Evolutionary conservation across 2,888 invertebrate species (phyloP).

Genomic region (Andricus quercusramuli): DNA sequence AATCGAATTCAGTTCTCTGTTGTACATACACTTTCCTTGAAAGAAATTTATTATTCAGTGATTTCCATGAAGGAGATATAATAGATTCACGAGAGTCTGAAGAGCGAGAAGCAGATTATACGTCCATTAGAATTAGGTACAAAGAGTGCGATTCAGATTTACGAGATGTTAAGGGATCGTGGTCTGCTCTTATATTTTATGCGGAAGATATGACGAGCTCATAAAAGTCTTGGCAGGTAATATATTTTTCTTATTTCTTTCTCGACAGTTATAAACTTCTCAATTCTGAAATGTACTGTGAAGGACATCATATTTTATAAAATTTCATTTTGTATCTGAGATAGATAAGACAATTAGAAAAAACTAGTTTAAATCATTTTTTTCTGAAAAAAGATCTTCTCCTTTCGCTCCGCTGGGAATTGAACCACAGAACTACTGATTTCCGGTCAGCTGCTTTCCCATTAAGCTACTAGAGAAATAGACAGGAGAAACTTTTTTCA

Average conservation of each 20-base stretch:
- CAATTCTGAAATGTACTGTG: background rate
- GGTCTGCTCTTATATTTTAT: no score
- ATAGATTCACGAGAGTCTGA: background rate
- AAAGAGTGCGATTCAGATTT: background rate
- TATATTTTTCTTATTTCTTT: background rate
- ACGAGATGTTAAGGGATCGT: slow-evolving; percentile 15
- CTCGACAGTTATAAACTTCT: background rate
- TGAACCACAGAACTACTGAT: no score
- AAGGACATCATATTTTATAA: background rate
- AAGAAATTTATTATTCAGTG: slow-evolving; percentile 8
- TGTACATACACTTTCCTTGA: background rate
- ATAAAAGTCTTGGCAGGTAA: background rate
- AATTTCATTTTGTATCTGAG: no score
- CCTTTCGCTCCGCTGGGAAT: no score
- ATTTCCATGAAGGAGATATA: background rate
- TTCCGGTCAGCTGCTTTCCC: no score
- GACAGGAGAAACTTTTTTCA: no score
- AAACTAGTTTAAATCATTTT: no score
- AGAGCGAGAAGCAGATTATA: slow-evolving; percentile 25
- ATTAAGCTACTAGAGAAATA: no score
- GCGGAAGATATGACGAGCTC: background rate
- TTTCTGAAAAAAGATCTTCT: no score
- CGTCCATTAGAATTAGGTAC: slow-evolving; percentile 18
- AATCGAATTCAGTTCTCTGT: background rate
- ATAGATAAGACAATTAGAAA: no score